These are phyloP conservation scores for Porites evermanni DNA, from an alignment of 92 coral and sea anemone genomes.

Conservation along the genomic window DNA sequence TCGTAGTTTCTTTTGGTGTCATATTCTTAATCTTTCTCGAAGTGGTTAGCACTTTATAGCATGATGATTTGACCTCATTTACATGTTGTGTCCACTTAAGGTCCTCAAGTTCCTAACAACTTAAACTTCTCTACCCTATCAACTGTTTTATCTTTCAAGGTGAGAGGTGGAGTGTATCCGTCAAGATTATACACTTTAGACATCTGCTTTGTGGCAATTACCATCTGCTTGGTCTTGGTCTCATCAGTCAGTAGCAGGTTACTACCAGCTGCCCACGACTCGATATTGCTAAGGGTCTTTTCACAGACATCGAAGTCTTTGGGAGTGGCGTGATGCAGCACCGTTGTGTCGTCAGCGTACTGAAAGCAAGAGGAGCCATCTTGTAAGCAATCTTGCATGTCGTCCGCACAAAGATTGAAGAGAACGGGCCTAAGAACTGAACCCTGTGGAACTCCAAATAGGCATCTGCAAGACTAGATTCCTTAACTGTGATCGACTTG, in stretches of 20 bases:
- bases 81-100: no score
- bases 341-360: constrained; percentile 56
- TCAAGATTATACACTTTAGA: constrained; percentile 30
- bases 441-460: background rate
- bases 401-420: background rate
- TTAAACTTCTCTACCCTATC: no score
- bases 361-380: constrained; percentile 49
- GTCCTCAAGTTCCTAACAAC: no score
- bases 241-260: constrained; percentile 28
- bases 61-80: no score
- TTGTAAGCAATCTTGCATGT: constrained; percentile 18
- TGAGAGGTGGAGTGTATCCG: background rate
- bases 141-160: no score
- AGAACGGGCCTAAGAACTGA: background rate
- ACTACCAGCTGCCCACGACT: constrained; percentile 26
- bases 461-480: constrained; percentile 27
- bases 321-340: constrained; percentile 43
- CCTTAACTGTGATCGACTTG: constrained; percentile 9
- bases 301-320: constrained; percentile 26
- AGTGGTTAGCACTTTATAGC: no score
- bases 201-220: constrained; percentile 35
- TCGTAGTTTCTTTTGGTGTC: no score
- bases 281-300: constrained; percentile 11
- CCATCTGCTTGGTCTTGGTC: constrained; percentile 58
- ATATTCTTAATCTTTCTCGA: no score